Evolutionary conservation across 2,113 vertebrate genomes (phyloP).

Genomic region (Vireo altiloquus): DNA sequence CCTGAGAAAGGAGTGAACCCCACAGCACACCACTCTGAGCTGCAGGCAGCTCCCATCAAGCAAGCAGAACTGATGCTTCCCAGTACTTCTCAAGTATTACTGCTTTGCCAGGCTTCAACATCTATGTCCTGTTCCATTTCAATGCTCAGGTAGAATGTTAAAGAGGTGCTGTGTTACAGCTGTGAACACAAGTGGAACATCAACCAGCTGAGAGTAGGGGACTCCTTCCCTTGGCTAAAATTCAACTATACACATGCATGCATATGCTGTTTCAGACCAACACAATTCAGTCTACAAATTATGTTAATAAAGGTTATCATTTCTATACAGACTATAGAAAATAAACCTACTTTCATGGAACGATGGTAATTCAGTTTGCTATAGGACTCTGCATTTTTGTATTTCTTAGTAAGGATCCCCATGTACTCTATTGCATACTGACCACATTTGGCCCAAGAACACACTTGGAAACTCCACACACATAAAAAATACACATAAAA

Average conservation of each 20-base stretch:
- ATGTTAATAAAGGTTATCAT: background rate
- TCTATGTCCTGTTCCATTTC: background rate
- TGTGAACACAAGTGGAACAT: background rate
- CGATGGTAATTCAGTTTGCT: background rate
- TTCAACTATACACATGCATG: background rate
- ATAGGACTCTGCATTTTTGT: background rate
- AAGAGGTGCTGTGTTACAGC: background rate
- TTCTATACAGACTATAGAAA: background rate
- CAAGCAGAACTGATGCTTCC: background rate
- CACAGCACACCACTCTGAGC: background rate
- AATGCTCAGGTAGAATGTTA: background rate
- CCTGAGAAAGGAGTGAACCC: background rate
- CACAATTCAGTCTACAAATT: background rate
- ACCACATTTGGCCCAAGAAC: background rate
- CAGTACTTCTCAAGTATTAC: background rate
- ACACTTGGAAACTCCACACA: background rate
- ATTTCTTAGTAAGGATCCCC: background rate
- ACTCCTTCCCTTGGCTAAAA: background rate
- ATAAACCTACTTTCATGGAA: background rate
- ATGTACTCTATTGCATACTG: background rate
- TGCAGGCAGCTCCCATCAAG: background rate
- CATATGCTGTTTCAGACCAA: background rate
- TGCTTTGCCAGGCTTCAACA: background rate
- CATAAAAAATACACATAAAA: background rate
- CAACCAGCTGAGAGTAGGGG: background rate